These are phyloP conservation scores for Globia sparganii DNA, from an alignment of 2,888 invertebrate species.

Conservation along the genomic window DNA sequence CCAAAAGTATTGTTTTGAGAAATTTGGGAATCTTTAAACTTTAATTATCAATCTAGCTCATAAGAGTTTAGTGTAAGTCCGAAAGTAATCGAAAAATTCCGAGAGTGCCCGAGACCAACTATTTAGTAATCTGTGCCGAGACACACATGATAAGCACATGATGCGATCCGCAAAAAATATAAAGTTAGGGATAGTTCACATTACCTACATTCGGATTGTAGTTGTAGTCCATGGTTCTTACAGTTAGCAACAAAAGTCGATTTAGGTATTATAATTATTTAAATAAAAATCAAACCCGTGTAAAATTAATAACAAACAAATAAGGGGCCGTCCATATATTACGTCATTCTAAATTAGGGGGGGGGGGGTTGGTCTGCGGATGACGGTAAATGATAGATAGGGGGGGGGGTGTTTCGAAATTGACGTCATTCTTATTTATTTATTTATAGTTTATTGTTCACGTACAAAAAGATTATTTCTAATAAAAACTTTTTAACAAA, in stretches of 20 bases:
- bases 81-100: neutral
- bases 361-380: too few species aligned
- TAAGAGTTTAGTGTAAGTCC: neutral
- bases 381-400: too few species aligned
- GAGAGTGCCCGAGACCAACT: neutral
- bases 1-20: neutral
- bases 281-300: neutral
- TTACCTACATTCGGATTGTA: neutral
- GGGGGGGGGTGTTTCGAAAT: too few species aligned
- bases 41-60: neutral
- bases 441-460: too few species aligned
- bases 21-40: neutral
- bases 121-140: too few species aligned
- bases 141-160: too few species aligned
- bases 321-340: too few species aligned
- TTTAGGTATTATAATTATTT: neutral
- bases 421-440: too few species aligned
- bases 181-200: neutral
- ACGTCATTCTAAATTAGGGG: too few species aligned
- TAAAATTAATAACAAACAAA: too few species aligned
- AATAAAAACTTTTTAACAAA: too few species aligned
- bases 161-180: neutral
- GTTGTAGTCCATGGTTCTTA: neutral
- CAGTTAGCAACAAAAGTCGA: neutral
- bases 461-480: too few species aligned